Base-by-base conservation (phyloP, 2,888 invertebrate species). In the Acanthosepion esculentum region DNA sequence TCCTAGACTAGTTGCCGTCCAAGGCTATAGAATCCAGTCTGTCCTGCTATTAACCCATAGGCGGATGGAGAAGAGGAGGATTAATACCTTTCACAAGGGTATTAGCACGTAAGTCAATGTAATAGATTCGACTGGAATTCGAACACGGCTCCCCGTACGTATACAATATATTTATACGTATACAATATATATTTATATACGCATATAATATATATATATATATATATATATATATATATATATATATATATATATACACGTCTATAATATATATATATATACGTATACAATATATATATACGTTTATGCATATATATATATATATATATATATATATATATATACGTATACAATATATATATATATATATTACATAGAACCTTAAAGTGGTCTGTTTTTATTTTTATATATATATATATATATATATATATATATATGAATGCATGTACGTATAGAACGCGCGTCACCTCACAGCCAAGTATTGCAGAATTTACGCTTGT, bases 341-440 rank as follows among this genome's bases (percentile, higher is more conserved):
- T 91, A 91, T 91, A 91, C 20, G 20, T 41, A 41, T 41, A 41
- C 41, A 41, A 41, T 1, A 41, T 41, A 41, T 41, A n/a, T 91
- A 91, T 91, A 91, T 91, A 91, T 91, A 91, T 91, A 91, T 33
- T n/a, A n/a, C n/a, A n/a, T n/a, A n/a, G n/a, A n/a, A n/a, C n/a
- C n/a, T n/a, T n/a, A n/a, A n/a, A n/a, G n/a, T n/a, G n/a, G n/a
- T n/a, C n/a, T n/a, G n/a, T n/a, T n/a, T n/a, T n/a, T n/a, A n/a
- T n/a, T n/a, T n/a, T n/a, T 1, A 41, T 41, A 41, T 41, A n/a
- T 91, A 91, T 91, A 91, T 91, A 91, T 91, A 91, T 91, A 91
- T 33, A 91, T 91, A 91, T 91, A 91, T 91, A 91, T 91, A 91
- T 91, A 91, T 91, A 91, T 91, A 91, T 91, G 20, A 15, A 91